Evolutionary conservation across 2,888 invertebrate genomes (phyloP).

Genomic region (Sceliomorpha sp.): DNA sequence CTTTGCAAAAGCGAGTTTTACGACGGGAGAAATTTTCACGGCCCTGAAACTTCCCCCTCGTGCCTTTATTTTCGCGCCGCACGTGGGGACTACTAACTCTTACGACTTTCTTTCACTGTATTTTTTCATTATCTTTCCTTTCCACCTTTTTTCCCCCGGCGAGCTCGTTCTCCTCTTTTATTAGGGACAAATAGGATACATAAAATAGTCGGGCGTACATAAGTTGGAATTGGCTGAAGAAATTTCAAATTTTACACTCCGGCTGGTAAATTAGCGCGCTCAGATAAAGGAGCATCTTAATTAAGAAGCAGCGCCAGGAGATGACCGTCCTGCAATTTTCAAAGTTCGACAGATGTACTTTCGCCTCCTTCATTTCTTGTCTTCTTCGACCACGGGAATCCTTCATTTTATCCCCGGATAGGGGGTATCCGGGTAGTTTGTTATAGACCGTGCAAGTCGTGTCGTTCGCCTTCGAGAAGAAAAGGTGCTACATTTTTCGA

Average conservation of each 20-base stretch:
- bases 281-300: conserved; percentile 8
- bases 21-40: conserved; percentile 49
- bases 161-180: conserved; percentile 30
- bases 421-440: too few relatives aligned
- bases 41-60: conserved; percentile 30
- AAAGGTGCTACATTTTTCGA: conserved; percentile 2
- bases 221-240: conserved; percentile 24
- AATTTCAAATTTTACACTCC: conserved; percentile 17
- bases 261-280: conserved; percentile 14
- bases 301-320: conserved; percentile 1
- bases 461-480: too few relatives aligned
- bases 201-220: conserved; percentile 27
- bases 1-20: conserved; percentile 49
- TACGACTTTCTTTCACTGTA: conserved; percentile 41
- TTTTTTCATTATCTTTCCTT: conserved; percentile 39
- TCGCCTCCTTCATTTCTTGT: too few relatives aligned
- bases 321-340: too few relatives aligned
- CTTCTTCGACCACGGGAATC: too few relatives aligned
- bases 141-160: conserved; percentile 20
- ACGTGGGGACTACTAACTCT: conserved; percentile 43
- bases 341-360: too few relatives aligned
- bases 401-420: too few relatives aligned
- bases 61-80: conserved; percentile 37
- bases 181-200: conserved; percentile 37
- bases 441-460: too few relatives aligned